Evolutionary conservation across 2,888 invertebrate genomes (phyloP).

Genomic region (Melitaea athalia): DNA sequence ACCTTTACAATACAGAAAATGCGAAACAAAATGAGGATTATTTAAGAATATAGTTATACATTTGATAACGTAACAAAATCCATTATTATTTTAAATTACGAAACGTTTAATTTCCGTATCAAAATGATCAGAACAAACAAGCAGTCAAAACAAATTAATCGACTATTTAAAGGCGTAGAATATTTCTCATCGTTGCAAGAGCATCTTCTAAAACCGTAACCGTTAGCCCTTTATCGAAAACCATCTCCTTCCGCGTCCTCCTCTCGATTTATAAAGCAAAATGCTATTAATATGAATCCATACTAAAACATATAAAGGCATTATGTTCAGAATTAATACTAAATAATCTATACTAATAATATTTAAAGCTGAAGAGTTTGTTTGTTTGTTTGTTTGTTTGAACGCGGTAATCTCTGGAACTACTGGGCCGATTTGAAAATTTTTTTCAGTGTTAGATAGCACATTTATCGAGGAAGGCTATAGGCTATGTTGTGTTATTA

Average conservation of each 20-base stretch:
- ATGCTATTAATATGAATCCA: slow-evolving; percentile 56
- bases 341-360: no score
- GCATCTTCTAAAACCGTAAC: slow-evolving; percentile 30
- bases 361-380: no score
- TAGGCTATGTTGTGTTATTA: no score
- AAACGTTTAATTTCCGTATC: background rate
- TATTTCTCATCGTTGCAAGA: slow-evolving; percentile 26
- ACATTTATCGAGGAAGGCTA: no score
- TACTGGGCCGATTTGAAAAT: no score
- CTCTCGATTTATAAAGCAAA: slow-evolving; percentile 71
- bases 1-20: slow-evolving; percentile 10
- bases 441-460: no score
- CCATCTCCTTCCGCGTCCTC: slow-evolving; percentile 66
- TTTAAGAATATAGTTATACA: background rate
- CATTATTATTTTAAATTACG: background rate
- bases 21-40: background rate
- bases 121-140: background rate
- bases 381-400: no score
- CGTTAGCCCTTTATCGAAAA: slow-evolving; percentile 42
- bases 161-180: slow-evolving; percentile 6
- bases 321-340: background rate
- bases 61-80: background rate
- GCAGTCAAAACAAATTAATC: background rate
- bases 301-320: slow-evolving; percentile 11
- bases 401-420: no score